Evolutionary conservation across 2,113 vertebrate species (phyloP).

Genomic region (Engraulis encrasicolus): DNA sequence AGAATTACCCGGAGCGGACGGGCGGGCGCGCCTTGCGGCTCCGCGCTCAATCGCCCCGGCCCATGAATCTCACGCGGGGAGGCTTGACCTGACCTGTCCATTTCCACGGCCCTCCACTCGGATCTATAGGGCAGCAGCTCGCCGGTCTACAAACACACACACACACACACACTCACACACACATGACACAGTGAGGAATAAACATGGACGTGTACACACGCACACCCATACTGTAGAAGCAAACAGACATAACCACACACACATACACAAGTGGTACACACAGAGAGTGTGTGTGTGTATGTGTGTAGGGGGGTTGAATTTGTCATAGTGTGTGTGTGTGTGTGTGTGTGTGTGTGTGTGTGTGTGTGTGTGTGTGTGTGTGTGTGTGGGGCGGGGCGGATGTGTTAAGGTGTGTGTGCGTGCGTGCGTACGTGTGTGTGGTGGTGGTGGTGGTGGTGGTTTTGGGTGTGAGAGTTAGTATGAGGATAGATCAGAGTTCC

Average conservation of each 20-base stretch:
- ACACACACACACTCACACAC: constrained; percentile 1
- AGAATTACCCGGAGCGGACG: not conserved
- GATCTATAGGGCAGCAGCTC: not conserved
- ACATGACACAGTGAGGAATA: no score
- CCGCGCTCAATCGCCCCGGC: constrained; percentile 5
- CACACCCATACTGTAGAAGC: not conserved
- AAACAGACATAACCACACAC: not conserved
- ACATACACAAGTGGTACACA: not conserved
- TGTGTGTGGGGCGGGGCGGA: constrained; percentile 17
- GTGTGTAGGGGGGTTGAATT: not conserved
- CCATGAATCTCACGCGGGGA: not conserved
- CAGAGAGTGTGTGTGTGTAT: not conserved
- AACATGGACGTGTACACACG: not conserved
- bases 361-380: not conserved
- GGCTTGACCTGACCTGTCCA: constrained; percentile 11
- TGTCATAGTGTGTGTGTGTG: no score
- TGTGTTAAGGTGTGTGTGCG: no score
- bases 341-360: constrained; percentile 15
- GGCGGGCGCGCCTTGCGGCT: no score
- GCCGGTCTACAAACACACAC: no score
- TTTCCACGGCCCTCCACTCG: not conserved
- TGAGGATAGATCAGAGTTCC: constrained; percentile 37
- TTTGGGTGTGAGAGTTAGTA: constrained; percentile 54
- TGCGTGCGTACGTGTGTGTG: constrained; percentile 29
- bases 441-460: constrained; percentile 46